phyloP scores from a whole-genome alignment of 2,888 invertebrate species.

The Allygus modestus region DNA sequence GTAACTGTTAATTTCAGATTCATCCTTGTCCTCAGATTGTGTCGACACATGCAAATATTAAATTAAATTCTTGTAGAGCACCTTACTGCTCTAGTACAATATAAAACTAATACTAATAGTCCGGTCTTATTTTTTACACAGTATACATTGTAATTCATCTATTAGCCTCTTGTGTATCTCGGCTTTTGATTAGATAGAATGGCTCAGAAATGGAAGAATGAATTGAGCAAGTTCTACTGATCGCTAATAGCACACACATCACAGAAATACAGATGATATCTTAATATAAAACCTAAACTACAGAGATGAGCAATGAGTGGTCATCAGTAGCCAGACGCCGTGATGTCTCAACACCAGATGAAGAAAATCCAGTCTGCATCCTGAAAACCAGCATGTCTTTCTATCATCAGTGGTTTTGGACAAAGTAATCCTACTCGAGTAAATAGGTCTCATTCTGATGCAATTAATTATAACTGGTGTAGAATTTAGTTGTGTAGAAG shows the following conservation, averaged over 20 bases:
- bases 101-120: too few species aligned
- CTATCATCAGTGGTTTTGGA: too few species aligned
- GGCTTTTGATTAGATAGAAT: background rate
- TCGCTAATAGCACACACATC: slow-evolving; percentile 48
- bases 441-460: too few species aligned
- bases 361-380: background rate
- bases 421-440: too few species aligned
- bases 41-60: too few species aligned
- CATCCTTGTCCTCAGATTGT: too few species aligned
- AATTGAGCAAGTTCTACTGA: slow-evolving; percentile 48
- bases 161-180: background rate
- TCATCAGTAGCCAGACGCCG: background rate
- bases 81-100: too few species aligned
- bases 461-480: too few species aligned
- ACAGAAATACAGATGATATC: slow-evolving; percentile 49
- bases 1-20: too few species aligned
- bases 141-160: background rate
- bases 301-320: slow-evolving; percentile 2
- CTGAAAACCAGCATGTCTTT: too few species aligned
- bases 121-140: background rate
- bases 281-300: slow-evolving; percentile 39
- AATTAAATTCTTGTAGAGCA: too few species aligned
- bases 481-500: too few species aligned
- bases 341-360: background rate
- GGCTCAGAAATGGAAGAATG: slow-evolving; percentile 48